These are phyloP conservation scores for Drosophila ezoana DNA, from an alignment of 2,888 invertebrate genomes.

Conservation along the genomic window DNA sequence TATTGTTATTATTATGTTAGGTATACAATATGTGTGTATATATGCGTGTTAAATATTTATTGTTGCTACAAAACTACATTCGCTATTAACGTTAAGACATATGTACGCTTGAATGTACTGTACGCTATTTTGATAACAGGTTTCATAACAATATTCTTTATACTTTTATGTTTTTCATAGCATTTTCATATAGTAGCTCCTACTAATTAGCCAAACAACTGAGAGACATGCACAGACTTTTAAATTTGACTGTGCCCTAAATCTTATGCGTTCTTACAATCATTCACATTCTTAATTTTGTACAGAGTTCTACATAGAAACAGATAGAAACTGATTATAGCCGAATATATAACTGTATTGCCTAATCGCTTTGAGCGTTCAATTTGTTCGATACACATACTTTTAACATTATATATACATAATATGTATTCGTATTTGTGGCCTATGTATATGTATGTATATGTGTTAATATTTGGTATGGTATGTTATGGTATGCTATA, in stretches of 20 bases:
- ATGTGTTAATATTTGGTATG: constrained; percentile 28
- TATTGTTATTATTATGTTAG: constrained; percentile 3
- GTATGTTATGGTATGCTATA: constrained; percentile 33
- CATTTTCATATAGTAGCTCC: background rate
- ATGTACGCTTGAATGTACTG: constrained; percentile 28
- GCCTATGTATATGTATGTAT: constrained; percentile 25
- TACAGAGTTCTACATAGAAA: constrained; percentile 40
- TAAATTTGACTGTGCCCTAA: constrained; percentile 12
- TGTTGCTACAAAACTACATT: constrained; percentile 55
- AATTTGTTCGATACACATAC: constrained; percentile 53
- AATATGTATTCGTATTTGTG: constrained; percentile 34
- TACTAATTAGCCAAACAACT: constrained; percentile 28
- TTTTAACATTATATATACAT: constrained; percentile 34
- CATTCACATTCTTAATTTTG: constrained; percentile 22
- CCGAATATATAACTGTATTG: constrained; percentile 20
- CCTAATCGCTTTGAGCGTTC: constrained; percentile 69
- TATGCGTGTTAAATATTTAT: constrained; percentile 39
- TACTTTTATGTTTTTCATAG: background rate
- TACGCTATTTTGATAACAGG: constrained; percentile 33
- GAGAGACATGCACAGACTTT: constrained; percentile 18
- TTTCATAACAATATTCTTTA: constrained; percentile 41
- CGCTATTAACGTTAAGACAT: constrained; percentile 55
- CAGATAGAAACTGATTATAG: constrained; percentile 26
- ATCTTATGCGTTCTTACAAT: constrained; percentile 17
- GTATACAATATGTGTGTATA: constrained; percentile 21